A percentile compares a stretch with the other conserved stretches of the same genome.
phyloP scores from a whole-genome alignment of 2,113 vertebrate genomes.

The Crotalus tigris region DNA sequence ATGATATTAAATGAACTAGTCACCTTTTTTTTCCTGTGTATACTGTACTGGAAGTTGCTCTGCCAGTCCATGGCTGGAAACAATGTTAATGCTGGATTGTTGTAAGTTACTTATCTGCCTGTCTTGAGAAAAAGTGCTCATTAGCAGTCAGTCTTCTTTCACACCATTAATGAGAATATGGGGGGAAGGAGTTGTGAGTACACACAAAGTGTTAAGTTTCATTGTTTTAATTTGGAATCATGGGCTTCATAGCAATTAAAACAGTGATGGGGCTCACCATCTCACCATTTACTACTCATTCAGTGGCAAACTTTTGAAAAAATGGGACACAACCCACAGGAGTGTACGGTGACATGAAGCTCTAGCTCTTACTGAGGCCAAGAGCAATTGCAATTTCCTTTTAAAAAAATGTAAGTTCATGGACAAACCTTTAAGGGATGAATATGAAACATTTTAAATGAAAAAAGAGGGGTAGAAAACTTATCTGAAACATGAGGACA shows the following conservation, averaged over 20 bases:
- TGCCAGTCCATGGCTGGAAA: background rate
- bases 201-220: background rate
- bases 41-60: background rate
- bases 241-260: background rate
- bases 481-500: background rate
- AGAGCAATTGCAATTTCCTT: background rate
- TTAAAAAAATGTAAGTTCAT: background rate
- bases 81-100: background rate
- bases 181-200: background rate
- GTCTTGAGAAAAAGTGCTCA: fast-evolving
- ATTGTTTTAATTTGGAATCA: background rate
- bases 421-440: background rate
- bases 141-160: background rate
- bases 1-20: background rate
- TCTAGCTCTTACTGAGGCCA: background rate
- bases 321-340: background rate
- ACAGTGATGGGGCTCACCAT: background rate
- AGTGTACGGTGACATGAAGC: background rate
- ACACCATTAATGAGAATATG: fast-evolving
- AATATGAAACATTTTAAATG: background rate
- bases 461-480: background rate
- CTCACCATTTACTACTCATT: background rate
- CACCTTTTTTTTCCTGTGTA: background rate
- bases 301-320: background rate
- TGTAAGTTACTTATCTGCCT: background rate